Conservation (phyloP, 2,888 invertebrate species). For the Agrochola litura region DNA sequence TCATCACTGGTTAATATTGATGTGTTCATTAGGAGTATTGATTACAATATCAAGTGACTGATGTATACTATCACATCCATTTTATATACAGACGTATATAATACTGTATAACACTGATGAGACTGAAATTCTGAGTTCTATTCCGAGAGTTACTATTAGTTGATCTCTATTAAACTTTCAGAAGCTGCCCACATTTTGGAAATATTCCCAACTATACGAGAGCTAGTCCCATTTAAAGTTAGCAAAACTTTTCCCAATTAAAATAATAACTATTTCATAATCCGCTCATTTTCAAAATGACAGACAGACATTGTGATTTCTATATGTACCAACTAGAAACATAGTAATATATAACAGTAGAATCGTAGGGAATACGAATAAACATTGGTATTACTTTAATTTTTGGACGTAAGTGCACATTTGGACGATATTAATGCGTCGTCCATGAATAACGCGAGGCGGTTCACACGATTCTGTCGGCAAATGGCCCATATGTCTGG, state of each 20-base stretch:
- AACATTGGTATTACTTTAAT: conserved; percentile 74
- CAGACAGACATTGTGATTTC: background rate
- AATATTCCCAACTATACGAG: conserved; percentile 21
- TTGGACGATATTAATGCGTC: conserved; percentile 81
- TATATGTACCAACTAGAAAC: background rate
- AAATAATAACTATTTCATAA: conserved; percentile 16
- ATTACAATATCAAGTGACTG: conserved; percentile 18
- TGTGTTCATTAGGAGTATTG: conserved; percentile 23
- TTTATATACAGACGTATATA: background rate
- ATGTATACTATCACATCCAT: background rate
- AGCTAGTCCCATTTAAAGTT: conserved; percentile 30
- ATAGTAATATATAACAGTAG: conserved; percentile 18
- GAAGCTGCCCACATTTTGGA: conserved; percentile 19
- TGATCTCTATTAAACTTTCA: conserved; percentile 19
- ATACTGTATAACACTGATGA: background rate
- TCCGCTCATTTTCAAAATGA: conserved; percentile 21
- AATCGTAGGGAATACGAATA: conserved; percentile 51
- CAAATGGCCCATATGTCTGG: conserved; percentile 87
- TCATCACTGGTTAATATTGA: conserved; percentile 31
- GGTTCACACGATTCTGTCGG: conserved; percentile 83
- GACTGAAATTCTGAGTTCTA: background rate
- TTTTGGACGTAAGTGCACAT: conserved; percentile 81
- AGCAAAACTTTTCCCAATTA: conserved; percentile 27
- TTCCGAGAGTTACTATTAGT: background rate
- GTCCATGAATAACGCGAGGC: conserved; percentile 84